Base-by-base conservation (phyloP, 2,888 invertebrate genomes). In the Trachelus troglodyta region DNA sequence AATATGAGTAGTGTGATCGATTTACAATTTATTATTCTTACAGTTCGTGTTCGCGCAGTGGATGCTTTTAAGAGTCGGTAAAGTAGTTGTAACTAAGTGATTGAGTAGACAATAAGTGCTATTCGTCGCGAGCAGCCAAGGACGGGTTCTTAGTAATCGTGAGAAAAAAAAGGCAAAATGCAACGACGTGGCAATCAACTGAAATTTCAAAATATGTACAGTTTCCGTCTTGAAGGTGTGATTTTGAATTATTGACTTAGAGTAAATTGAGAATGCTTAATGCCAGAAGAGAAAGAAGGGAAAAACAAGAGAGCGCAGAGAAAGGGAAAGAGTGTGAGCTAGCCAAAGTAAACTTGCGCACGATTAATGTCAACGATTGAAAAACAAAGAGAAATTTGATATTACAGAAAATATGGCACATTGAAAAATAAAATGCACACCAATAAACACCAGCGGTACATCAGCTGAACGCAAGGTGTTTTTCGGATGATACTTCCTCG, bases 1-100 rank as follows among this genome's bases (percentile, higher is more conserved):
- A 87, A 85, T 88, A 89, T 87, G 87, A 88, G 86, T 89, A 86
- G 83, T 87, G 85, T 89, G 88, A 81, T 88, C 82, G 85, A 87
- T 88, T 89, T 89, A 89, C 88, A 88, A 88, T 87, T 86, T 84
- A 83, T 88, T 89, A 88, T 85, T 86, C 81, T 85, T 87, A 88
- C 86, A 86, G 82, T 84, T 87, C 84, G 85, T 83, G 84, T 85
- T 85, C 84, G 83, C 85, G 82, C 82, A 4, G 40, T 81, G 83
- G 79, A 85, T 83, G 81, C 81, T 76, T 79, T 79, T 80, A 76
- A 85, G 80, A 76, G 56, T 33, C 69, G 69, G 30, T 69, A 30
- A 15, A 30, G 15, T 40, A 15, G 40, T 40, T 15, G 69, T n/a
- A 33, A 12, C 35, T 35, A 35, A 69, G 69, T 69, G 30, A 69